Percentiles rank a stretch among this genome's conserved stretches.
Conservation (phyloP, 2,797 vertebrate genomes). For the Phaenicophaeus curvirostris region DNA sequence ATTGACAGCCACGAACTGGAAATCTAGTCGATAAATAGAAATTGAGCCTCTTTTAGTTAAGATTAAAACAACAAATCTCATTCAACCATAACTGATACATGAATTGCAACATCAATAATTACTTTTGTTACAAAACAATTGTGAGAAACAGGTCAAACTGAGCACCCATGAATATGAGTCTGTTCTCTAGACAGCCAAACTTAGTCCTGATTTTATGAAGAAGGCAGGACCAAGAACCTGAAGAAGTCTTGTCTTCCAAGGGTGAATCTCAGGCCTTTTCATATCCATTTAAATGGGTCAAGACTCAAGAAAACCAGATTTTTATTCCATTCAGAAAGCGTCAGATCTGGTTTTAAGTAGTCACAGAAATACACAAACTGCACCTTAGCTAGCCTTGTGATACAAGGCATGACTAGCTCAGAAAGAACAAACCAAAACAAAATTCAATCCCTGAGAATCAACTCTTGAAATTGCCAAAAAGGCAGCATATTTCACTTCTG, state of each 20-base stretch:
- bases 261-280: not conserved
- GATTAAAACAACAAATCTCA: not conserved
- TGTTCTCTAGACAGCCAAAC: not conserved
- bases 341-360: not conserved
- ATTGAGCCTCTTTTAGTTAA: not conserved
- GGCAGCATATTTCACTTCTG: conserved; percentile 43
- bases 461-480: conserved; percentile 21
- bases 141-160: not conserved
- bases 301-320: not conserved
- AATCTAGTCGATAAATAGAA: not conserved
- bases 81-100: not conserved
- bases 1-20: not conserved
- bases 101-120: not conserved
- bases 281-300: not conserved
- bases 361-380: not conserved
- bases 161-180: not conserved
- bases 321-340: not conserved
- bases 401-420: not conserved
- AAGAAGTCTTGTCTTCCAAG: not conserved
- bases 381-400: not conserved
- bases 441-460: not conserved
- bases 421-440: not conserved
- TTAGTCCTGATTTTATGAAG: not conserved
- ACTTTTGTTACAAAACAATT: not conserved
- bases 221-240: not conserved